These are phyloP conservation scores for Eurystomus glaucurus DNA, from an alignment of 2,797 vertebrate genomes.

Conservation along the genomic window DNA sequence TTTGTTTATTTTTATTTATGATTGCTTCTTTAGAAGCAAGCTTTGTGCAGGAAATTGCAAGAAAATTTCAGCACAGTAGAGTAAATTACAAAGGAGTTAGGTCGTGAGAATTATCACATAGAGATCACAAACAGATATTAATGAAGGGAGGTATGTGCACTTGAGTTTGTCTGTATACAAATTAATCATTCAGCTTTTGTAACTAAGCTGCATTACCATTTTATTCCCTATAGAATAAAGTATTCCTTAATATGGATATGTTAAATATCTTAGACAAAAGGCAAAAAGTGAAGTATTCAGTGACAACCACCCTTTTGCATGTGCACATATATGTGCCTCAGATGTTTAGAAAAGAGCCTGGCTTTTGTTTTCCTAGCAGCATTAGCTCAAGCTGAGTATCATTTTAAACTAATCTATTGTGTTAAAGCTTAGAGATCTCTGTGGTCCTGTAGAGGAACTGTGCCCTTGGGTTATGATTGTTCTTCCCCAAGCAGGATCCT, in stretches of 20 bases:
- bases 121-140: not conserved
- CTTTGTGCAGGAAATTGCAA: not conserved
- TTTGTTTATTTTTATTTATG: constrained; percentile 4
- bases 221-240: not conserved
- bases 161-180: not conserved
- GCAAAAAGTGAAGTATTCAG: not conserved
- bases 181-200: not conserved
- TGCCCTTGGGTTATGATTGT: constrained; percentile 31
- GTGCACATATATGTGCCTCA: not conserved
- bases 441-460: not conserved
- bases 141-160: not conserved
- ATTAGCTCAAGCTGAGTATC: not conserved
- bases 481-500: constrained; percentile 30
- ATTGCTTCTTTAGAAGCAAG: not conserved
- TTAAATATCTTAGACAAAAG: not conserved
- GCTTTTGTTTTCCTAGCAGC: constrained; percentile 12
- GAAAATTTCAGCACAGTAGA: not conserved
- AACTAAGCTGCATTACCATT: not conserved
- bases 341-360: not conserved
- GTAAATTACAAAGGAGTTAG: not conserved
- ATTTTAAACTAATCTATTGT: constrained; percentile 24
- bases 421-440: constrained; percentile 2
- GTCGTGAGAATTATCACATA: not conserved
- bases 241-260: not conserved
- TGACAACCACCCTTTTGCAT: not conserved